phyloP scores from a whole-genome alignment of 2,888 invertebrate genomes.

The Euphydryas editha region DNA sequence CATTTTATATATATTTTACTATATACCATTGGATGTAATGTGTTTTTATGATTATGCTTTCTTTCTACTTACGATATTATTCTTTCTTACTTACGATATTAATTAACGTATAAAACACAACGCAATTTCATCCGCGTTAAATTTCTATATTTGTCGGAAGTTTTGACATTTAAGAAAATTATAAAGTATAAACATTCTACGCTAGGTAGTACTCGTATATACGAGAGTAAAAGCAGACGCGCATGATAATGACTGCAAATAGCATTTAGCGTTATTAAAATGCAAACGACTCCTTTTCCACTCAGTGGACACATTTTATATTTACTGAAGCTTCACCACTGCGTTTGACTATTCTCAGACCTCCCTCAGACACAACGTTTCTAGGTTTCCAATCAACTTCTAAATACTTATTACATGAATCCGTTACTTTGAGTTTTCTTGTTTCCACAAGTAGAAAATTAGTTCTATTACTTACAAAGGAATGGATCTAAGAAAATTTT shows the following conservation, averaged over 20 bases:
- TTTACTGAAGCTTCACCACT: slow-evolving; percentile 12
- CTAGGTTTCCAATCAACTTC: slow-evolving; percentile 2
- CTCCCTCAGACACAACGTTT: neutral
- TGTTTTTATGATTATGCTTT: too few relatives aligned
- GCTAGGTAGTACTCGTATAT: neutral
- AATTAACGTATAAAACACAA: too few relatives aligned
- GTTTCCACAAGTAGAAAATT: neutral
- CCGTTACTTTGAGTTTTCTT: neutral
- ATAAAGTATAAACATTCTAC: neutral
- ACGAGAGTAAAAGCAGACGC: slow-evolving; percentile 22
- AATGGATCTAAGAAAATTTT: neutral
- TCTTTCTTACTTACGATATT: too few relatives aligned
- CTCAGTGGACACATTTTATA: slow-evolving; percentile 18
- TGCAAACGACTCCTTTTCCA: slow-evolving; percentile 29
- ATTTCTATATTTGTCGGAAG: too few relatives aligned
- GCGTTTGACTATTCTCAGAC: slow-evolving; percentile 1
- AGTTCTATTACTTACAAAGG: neutral
- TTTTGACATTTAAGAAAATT: too few relatives aligned
- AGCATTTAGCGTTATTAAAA: slow-evolving; percentile 39
- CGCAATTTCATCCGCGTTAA: too few relatives aligned
- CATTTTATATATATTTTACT: too few relatives aligned
- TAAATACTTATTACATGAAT: neutral
- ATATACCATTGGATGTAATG: too few relatives aligned
- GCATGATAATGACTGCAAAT: slow-evolving; percentile 36
- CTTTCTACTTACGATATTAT: too few relatives aligned